Evolutionary conservation across 2,797 vertebrate genomes (phyloP).

Genomic region (Morelia viridis): DNA sequence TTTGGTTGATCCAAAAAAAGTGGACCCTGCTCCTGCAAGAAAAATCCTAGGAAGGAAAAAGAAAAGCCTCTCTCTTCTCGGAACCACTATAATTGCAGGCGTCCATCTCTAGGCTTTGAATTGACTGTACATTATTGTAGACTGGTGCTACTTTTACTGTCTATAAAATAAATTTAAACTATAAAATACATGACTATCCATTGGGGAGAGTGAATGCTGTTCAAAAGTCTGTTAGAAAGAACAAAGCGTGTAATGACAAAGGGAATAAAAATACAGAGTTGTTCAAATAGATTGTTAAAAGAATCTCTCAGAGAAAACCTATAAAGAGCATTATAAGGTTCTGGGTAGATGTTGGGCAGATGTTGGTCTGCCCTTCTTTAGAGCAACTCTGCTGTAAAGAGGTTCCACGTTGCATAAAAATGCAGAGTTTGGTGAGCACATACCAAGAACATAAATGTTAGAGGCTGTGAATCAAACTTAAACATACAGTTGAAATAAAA

Average conservation of each 20-base stretch:
- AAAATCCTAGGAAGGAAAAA: too few relatives aligned
- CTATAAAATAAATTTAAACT: not conserved
- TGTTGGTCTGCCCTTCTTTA: not conserved
- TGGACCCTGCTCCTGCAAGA: too few relatives aligned
- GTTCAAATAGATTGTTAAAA: not conserved
- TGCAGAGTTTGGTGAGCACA: not conserved
- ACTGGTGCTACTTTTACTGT: conserved; percentile 1
- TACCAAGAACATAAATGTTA: not conserved
- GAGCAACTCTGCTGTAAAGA: not conserved
- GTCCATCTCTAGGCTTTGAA: conserved; percentile 19
- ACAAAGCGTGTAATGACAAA: not conserved
- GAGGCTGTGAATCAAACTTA: too few relatives aligned
- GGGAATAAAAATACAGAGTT: not conserved
- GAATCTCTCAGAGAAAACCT: not conserved
- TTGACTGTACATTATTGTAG: conserved; percentile 16
- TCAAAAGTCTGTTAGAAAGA: not conserved
- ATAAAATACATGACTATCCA: not conserved
- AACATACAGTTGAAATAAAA: not conserved
- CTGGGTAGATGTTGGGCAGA: not conserved
- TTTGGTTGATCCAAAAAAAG: too few relatives aligned
- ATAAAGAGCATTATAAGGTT: not conserved
- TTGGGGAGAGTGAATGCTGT: not conserved
- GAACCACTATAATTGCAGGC: not conserved
- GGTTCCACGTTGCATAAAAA: not conserved
- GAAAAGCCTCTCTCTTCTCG: too few relatives aligned